Evolutionary conservation across 1,140 invertebrate species (phyloP).

Genomic region (Drosophila mauritiana): DNA sequence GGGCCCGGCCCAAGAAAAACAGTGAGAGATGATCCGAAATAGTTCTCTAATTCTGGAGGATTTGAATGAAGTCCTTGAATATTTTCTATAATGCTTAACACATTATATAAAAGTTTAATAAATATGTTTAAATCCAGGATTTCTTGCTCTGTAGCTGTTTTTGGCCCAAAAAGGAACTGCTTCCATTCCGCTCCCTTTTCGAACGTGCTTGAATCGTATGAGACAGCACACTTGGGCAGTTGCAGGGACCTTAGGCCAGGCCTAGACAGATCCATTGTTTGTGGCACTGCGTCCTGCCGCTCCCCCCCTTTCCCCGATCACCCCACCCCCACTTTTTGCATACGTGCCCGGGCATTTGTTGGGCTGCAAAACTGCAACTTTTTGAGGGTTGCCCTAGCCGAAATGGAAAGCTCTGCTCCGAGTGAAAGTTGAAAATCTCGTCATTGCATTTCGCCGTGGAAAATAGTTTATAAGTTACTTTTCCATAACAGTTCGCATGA

Average conservation of each 20-base stretch:
- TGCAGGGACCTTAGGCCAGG: conserved; percentile 19
- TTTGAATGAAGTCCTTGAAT: too few relatives aligned
- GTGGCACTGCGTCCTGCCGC: conserved; percentile 31
- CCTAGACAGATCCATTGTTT: conserved; percentile 53
- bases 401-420: conserved; percentile 68
- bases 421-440: conserved; percentile 71
- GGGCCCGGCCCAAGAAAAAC: not conserved
- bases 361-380: conserved; percentile 61
- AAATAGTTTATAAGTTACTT: conserved; percentile 1
- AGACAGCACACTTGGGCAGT: conserved; percentile 31
- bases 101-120: too few relatives aligned
- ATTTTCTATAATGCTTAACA: too few relatives aligned
- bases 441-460: conserved; percentile 21
- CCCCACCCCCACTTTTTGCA: conserved; percentile 35
- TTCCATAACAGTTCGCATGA: conserved; percentile 1
- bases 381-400: conserved; percentile 37
- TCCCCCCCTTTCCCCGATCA: not conserved
- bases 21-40: too few relatives aligned
- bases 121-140: too few relatives aligned
- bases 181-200: not conserved
- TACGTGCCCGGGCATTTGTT: conserved; percentile 76
- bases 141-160: too few relatives aligned
- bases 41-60: not conserved
- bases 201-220: conserved; percentile 46
- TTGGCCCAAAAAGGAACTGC: not conserved